phyloP scores from a whole-genome alignment of 35 echinoderm and acorn worm species.

The Hemicentrotus pulcherrimus region DNA sequence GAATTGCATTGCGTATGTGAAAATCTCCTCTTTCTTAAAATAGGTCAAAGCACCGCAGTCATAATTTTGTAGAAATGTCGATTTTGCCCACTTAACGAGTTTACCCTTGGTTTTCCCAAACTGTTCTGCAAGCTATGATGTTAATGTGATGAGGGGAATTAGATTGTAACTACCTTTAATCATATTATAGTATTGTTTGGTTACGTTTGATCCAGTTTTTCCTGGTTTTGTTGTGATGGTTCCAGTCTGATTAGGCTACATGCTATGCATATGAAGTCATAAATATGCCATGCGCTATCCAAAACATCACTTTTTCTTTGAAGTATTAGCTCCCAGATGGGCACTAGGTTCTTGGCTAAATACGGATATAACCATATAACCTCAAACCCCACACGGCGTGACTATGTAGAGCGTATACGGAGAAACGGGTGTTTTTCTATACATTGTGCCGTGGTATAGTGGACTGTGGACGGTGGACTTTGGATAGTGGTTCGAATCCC shows the following conservation, averaged over 20 bases:
- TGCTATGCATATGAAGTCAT: constrained; percentile 3
- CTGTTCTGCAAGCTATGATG: background rate
- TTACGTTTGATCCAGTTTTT: background rate
- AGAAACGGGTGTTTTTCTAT: too few species aligned
- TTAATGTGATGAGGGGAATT: background rate
- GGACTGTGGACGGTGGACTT: too few species aligned
- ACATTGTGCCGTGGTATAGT: too few species aligned
- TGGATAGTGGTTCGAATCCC: too few species aligned
- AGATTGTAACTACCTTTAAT: background rate
- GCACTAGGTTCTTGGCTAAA: background rate
- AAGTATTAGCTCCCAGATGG: background rate
- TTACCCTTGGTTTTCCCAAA: too few species aligned
- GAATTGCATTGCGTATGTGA: too few species aligned
- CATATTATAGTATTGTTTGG: background rate
- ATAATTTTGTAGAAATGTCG: too few species aligned
- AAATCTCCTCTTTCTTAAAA: too few species aligned
- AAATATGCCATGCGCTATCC: background rate
- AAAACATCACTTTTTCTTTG: background rate
- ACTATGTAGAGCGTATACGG: too few species aligned
- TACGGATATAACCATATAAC: background rate
- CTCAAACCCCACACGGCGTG: background rate
- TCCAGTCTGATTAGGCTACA: background rate
- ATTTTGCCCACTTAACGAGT: too few species aligned
- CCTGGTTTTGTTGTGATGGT: background rate
- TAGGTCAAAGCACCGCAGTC: too few species aligned